Base-by-base conservation (phyloP, 2,113 vertebrate genomes). In the Setophaga kirtlandii region DNA sequence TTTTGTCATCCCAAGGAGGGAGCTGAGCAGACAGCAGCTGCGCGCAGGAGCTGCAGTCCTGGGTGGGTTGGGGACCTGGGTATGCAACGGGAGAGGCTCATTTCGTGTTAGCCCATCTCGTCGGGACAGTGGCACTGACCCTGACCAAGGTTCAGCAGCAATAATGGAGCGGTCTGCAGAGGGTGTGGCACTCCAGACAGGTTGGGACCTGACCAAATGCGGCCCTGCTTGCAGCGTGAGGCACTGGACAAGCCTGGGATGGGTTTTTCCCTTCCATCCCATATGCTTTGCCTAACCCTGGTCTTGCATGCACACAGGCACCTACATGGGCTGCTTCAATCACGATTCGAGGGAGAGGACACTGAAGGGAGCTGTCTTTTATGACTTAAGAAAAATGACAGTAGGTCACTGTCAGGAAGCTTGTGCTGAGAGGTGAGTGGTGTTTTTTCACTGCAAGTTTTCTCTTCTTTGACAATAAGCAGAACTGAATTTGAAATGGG, bases 301-400 rank as follows among this genome's bases (percentile, higher is more conserved):
- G 9, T 90, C 70, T 96, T 55, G 46, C 30, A 18, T 15, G 17
- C 71, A 86, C 82, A 80, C 84, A 99, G 98, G 98, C 80, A 98
- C 98, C 89, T 99, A 99, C 74, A 23, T 99, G 3, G 99, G 99
- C 20, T 99, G 99, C 97, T 99, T 99, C 97, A 94, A 98, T 12
- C 99, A 99, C 0, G 98, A 99, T 3, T 97, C 98, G 7, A 98
- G 96, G n/a, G 98, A 99, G 31, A 98, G 98, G 35, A 99, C 98
- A 1, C 98, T 99, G 94, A 99, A 99, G 91, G 99, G 99, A 73
- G 98, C 98, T 4, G 98, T 99, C 93, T 99, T 99, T 85, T 99
- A 99, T n/a, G 99, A 99, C 96, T 97, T 99, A 94, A 98, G 99
- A 52, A 99, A 99, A 98, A 99, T 99, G 99, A 99, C 99, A 9